Conservation (phyloP, 2,888 invertebrate species). For the Melanargia galathea region DNA sequence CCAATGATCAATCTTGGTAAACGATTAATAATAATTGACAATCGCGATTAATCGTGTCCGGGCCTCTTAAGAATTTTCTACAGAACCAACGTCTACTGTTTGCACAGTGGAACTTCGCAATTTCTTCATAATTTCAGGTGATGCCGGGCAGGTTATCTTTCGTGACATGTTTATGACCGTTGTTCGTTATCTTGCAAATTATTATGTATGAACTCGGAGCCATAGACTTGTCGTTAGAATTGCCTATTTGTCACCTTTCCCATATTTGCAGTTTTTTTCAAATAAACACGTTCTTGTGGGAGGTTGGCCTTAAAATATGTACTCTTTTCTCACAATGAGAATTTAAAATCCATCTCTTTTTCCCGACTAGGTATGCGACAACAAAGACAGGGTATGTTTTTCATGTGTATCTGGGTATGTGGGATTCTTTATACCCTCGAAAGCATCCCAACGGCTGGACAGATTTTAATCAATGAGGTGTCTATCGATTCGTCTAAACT, state of each 20-base stretch:
- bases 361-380: too few species aligned
- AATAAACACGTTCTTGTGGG: not conserved
- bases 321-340: too few species aligned
- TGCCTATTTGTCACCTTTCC: conserved; percentile 24
- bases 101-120: not conserved
- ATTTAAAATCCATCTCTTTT: too few species aligned
- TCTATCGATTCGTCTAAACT: too few species aligned
- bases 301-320: not conserved
- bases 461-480: too few species aligned
- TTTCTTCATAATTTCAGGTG: conserved; percentile 13
- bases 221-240: not conserved
- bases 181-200: conserved; percentile 19
- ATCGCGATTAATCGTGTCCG: too few species aligned
- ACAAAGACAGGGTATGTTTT: too few species aligned
- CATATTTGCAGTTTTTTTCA: not conserved
- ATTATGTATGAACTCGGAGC: conserved; percentile 25
- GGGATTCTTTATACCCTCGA: too few species aligned
- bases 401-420: too few species aligned
- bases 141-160: conserved; percentile 19
- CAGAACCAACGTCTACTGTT: not conserved
- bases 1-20: too few species aligned
- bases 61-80: not conserved
- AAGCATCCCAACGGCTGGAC: too few species aligned
- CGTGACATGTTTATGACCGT: conserved; percentile 22
- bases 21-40: too few species aligned